Conservation (phyloP, 1,140 invertebrate species). For the Cylas formicarius region DNA sequence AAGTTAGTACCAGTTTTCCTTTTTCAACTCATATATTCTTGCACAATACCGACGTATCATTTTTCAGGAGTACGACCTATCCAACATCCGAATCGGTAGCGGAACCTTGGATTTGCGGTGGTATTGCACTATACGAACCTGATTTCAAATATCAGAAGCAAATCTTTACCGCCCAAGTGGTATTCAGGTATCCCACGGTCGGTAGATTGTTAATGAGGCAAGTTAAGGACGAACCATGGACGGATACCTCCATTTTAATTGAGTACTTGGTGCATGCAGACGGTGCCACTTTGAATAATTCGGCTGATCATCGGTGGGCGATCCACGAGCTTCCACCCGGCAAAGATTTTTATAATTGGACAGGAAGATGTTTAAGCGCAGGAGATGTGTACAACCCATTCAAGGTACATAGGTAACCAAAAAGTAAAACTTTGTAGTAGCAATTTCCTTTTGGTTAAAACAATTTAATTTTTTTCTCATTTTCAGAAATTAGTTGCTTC, state of each 20-base stretch:
- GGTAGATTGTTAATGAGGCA: slow-evolving; percentile 83
- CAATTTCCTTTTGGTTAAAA: neutral
- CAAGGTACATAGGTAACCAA: slow-evolving; percentile 48
- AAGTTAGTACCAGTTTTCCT: slow-evolving; percentile 47
- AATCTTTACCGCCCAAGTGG: slow-evolving; percentile 64
- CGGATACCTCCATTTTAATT: slow-evolving; percentile 72
- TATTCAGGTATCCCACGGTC: slow-evolving; percentile 80
- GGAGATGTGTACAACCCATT: slow-evolving; percentile 77
- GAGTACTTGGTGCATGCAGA: slow-evolving; percentile 82
- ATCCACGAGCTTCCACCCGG: slow-evolving; percentile 55
- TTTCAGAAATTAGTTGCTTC: neutral
- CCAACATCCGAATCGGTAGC: slow-evolving; percentile 34
- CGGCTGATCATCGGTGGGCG: slow-evolving; percentile 66
- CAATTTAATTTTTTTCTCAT: neutral
- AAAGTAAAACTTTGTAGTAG: too few species aligned
- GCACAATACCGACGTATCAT: neutral
- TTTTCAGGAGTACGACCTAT: slow-evolving; percentile 33
- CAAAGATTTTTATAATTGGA: slow-evolving; percentile 91
- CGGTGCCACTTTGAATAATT: slow-evolving; percentile 72
- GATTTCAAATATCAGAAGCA: slow-evolving; percentile 61
- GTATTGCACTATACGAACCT: slow-evolving; percentile 55
- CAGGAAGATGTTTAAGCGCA: slow-evolving; percentile 70
- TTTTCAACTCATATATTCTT: too few species aligned
- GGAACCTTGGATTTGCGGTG: slow-evolving; percentile 62
- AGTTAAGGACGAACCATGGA: slow-evolving; percentile 60